These are phyloP conservation scores for Yponomeuta malinellus DNA, from an alignment of 2,888 invertebrate species.

Conservation along the genomic window DNA sequence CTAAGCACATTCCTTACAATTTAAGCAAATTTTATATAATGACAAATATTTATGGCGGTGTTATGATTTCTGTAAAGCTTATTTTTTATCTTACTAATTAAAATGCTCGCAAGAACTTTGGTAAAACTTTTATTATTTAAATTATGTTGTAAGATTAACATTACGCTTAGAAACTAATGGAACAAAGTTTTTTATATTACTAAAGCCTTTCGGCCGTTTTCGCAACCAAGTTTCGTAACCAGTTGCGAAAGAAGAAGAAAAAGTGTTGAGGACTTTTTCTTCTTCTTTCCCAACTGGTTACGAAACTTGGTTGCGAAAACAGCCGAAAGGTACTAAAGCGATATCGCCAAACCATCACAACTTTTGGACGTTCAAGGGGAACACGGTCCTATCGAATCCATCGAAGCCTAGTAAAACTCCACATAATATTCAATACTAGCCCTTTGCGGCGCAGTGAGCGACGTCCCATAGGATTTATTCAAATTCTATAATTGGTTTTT, in stretches of 20 bases:
- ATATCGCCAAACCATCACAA: neutral
- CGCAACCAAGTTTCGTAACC: no score
- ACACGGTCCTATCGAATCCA: no score
- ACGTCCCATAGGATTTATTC: no score
- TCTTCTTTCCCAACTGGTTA: no score
- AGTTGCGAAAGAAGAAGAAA: no score
- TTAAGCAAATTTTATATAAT: conserved; percentile 28
- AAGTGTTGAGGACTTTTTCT: no score
- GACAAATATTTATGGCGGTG: neutral
- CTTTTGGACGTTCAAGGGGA: neutral
- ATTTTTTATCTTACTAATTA: conserved; percentile 4
- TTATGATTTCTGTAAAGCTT: conserved; percentile 9
- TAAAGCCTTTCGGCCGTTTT: neutral
- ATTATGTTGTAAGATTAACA: conserved; percentile 17
- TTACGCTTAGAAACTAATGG: conserved; percentile 41
- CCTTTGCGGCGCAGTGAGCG: no score
- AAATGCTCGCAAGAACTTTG: conserved; percentile 32
- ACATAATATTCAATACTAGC: no score
- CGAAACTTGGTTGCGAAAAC: no score
- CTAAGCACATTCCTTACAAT: conserved; percentile 15
- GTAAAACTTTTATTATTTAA: conserved; percentile 35
- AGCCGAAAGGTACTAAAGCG: neutral
- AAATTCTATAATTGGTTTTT: no score
- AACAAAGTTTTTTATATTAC: conserved; percentile 24
- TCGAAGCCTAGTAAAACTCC: no score